Conservation (phyloP, 2,113 vertebrate species). For the Tachycineta bicolor region DNA sequence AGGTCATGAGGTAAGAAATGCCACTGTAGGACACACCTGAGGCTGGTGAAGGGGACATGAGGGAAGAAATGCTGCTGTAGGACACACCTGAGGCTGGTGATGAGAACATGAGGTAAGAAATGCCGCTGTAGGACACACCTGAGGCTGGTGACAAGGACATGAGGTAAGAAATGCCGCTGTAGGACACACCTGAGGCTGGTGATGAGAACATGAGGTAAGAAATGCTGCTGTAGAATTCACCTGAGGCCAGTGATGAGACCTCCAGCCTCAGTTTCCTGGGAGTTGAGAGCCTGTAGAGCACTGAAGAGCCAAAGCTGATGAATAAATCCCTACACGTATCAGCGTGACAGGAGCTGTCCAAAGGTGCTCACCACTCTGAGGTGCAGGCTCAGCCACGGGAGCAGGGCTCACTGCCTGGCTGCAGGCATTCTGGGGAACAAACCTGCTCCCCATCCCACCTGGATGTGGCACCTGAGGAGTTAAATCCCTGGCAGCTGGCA, state of each 20-base stretch:
- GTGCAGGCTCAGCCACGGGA: neutral
- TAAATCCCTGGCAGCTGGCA: neutral
- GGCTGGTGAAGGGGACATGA: too few relatives aligned
- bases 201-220: too few relatives aligned
- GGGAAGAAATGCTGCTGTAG: too few relatives aligned
- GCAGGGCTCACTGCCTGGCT: neutral
- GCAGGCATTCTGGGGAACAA: neutral
- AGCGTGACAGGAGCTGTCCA: neutral
- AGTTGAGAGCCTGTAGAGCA: neutral
- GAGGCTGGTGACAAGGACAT: too few relatives aligned
- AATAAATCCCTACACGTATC: neutral
- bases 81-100: too few relatives aligned
- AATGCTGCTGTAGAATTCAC: neutral
- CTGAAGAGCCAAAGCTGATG: neutral
- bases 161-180: too few relatives aligned
- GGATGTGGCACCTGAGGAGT: accelerated
- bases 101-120: too few relatives aligned
- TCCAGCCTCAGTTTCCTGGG: neutral
- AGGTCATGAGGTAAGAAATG: too few relatives aligned
- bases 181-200: too few relatives aligned
- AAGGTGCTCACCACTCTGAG: accelerated
- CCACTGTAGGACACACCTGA: too few relatives aligned
- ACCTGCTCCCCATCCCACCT: neutral
- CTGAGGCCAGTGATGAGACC: neutral
- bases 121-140: too few relatives aligned